Base-by-base conservation (phyloP, 2,888 invertebrate species). In the Papilio gigon region DNA sequence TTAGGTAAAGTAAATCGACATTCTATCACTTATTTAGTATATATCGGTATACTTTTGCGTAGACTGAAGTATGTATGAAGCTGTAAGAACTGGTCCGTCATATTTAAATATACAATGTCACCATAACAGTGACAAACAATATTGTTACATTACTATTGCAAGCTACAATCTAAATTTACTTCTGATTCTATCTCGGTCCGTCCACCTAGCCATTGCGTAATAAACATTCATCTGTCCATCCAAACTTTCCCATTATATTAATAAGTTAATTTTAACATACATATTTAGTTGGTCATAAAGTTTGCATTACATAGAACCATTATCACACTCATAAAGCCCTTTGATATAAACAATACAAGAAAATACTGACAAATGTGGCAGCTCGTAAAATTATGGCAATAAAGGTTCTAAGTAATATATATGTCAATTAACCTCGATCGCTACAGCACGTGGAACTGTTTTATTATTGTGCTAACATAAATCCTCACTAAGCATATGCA, bases 401-500 rank as follows among this genome's bases (percentile, higher is more conserved):
- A 64, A 64, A 50, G n/a, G 35, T 50, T 40, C 53, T 11, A 53
- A 30, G 33, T 56, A 33, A 65, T 65, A 42, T 58, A 30, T 65
- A 33, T 65, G 44, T 22, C 17, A 42, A 65, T 58, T 65, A 65
- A 65, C 65, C 33, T 20, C 42, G 27, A 58, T 58, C 42, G 9
- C 42, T 17, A 17, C 4, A 42, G 4, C 42, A 30, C 27, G 42
- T 17, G 61, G 44, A 30, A 30, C 53, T 56, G 30, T 56, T 56
- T 56, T 56, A 56, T 56, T 30, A 30, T 17, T 17, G 53, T 56
- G 9, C 30, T 56, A 56, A 53, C 27, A 53, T 53, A 53, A 30
- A 53, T 53, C 53, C 30, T 25, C 53, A 53, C n/a, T 56, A 56
- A 56, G 17, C 53, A 56, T 30, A 56, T 30, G 30, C 53, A 30